Conservation (phyloP, 2,888 invertebrate species). For the Cacoxenus indagator region DNA sequence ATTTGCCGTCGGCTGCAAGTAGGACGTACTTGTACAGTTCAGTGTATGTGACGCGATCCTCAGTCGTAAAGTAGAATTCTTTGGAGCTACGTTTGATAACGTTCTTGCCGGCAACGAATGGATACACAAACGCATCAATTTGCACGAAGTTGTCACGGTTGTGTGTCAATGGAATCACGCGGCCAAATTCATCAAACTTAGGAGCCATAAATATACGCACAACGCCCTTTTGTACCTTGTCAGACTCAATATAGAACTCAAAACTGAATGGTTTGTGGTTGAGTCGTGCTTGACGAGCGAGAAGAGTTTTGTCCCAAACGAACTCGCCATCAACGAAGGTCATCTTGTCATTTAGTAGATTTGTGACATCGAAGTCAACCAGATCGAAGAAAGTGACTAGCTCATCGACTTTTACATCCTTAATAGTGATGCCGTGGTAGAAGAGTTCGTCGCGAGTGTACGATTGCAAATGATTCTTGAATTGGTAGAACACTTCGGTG, state of each 20-base stretch:
- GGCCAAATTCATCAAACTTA: conserved; percentile 75
- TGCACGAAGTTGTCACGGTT: conserved; percentile 78
- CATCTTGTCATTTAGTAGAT: conserved; percentile 73
- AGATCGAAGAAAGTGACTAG: conserved; percentile 81
- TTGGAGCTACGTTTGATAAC: conserved; percentile 78
- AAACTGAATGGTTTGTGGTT: conserved; percentile 78
- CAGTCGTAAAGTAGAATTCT: conserved; percentile 76
- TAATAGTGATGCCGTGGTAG: conserved; percentile 77
- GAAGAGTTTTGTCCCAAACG: conserved; percentile 67
- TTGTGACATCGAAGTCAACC: conserved; percentile 77
- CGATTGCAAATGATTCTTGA: conserved; percentile 75
- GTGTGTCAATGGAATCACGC: conserved; percentile 73
- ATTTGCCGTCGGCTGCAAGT: conserved; percentile 73
- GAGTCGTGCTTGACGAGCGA: conserved; percentile 76
- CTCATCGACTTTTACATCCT: conserved; percentile 76
- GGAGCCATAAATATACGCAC: conserved; percentile 80
- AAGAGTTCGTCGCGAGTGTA: conserved; percentile 76
- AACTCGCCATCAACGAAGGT: conserved; percentile 70
- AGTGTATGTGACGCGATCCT: conserved; percentile 77
- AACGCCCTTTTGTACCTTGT: conserved; percentile 74
- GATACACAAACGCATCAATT: conserved; percentile 75
- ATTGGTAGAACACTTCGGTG: conserved; percentile 73
- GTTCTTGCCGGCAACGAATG: conserved; percentile 77
- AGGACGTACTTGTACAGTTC: conserved; percentile 78
- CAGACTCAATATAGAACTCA: conserved; percentile 74